Evolutionary conservation across 1,140 invertebrate species (phyloP), one percentile per base, ranked within the genome.

Genomic region (Lethrus apterus): DNA sequence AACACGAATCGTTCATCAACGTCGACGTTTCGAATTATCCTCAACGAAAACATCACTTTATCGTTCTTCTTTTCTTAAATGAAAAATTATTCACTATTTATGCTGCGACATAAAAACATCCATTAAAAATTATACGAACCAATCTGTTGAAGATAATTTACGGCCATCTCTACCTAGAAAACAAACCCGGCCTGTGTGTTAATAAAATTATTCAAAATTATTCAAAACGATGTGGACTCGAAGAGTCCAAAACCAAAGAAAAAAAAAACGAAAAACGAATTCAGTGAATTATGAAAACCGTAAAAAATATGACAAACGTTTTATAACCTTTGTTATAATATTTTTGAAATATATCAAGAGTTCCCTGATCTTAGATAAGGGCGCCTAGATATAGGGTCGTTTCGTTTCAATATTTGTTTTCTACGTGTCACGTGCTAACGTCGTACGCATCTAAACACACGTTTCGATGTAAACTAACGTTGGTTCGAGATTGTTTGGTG

Each of bases 131-230:
- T 30, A 33, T 41, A 46, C 48, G 33, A 46, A 45, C 44, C 48
- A 45, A 50, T 50, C 36, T n/a, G n/a, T n/a, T n/a, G n/a, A n/a
- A n/a, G n/a, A n/a, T n/a, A n/a, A n/a, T n/a, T n/a, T n/a, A n/a
- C 48, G 7, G 30, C 31, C n/a, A 29, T 26, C 23, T 31, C 31
- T 33, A 29, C 29, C 36, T 36, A 38, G 41, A 50, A 45, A 51
- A 56, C 45, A 35, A 54, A 40, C 46, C 46, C 42, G 41, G 41
- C 33, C 30, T 41, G 34, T 49, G 26, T n/a, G n/a, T n/a, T n/a
- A n/a, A n/a, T n/a, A n/a, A 55, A 52, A 57, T 57, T 57, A 59
- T 59, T 59, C 57, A 59, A 59, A 59, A 53, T 59, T 59, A 59
- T 59, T 59, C 57, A 59, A 59, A 56, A 52, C 54, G 56, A 46